Conservation (phyloP, 2,113 vertebrate species). For the Hirundichthys speculiger region DNA sequence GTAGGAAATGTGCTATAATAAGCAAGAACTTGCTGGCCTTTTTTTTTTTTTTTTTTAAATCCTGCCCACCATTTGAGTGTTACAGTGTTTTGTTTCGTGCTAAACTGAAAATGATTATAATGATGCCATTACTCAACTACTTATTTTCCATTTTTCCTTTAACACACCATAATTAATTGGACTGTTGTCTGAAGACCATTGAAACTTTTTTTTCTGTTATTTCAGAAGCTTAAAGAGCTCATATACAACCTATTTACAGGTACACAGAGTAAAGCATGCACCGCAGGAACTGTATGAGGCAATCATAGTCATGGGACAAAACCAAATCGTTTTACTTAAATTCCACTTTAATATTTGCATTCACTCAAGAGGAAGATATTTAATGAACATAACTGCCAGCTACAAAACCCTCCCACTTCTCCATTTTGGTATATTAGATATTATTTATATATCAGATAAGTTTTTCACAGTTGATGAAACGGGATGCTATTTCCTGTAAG, state of each 20-base stretch:
- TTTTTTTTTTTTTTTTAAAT: slow-evolving; percentile 27
- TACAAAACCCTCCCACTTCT: slow-evolving; percentile 4
- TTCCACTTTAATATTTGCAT: neutral
- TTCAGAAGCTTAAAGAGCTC: neutral
- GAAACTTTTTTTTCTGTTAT: neutral
- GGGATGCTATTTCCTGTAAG: neutral
- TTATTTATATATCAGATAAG: neutral
- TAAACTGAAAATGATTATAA: slow-evolving; percentile 30
- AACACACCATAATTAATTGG: neutral
- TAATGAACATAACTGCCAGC: neutral
- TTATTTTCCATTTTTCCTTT: too few relatives aligned
- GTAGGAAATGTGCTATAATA: slow-evolving; percentile 62
- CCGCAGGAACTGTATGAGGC: neutral
- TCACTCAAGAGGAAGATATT: neutral
- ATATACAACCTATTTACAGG: neutral
- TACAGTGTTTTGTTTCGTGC: slow-evolving; percentile 14
- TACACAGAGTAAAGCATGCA: neutral
- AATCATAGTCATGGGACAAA: neutral
- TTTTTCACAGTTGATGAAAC: neutral
- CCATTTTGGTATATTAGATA: neutral
- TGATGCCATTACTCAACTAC: slow-evolving; percentile 8
- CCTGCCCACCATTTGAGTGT: neutral
- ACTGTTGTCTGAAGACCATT: neutral
- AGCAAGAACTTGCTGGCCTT: slow-evolving; percentile 43
- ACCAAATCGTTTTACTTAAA: neutral